Conservation (phyloP, 2,888 invertebrate genomes). For the Agrenia bidenticulata region DNA sequence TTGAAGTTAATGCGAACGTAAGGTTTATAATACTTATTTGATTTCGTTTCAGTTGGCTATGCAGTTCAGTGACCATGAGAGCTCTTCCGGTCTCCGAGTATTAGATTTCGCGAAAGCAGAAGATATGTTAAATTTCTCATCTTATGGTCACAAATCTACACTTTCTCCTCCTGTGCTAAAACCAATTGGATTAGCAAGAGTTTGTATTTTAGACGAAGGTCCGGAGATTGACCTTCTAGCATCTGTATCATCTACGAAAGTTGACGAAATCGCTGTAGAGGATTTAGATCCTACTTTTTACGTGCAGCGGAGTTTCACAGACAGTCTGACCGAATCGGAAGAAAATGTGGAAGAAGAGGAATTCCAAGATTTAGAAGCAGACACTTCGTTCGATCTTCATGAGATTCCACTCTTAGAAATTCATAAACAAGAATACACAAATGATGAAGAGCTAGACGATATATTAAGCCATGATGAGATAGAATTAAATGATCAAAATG, state of each 20-base stretch:
- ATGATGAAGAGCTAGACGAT: neutral
- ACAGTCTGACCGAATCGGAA: too few species aligned
- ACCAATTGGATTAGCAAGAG: constrained; percentile 25
- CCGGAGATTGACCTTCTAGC: constrained; percentile 37
- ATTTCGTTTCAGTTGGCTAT: constrained; percentile 36
- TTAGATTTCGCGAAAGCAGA: constrained; percentile 43
- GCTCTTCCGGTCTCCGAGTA: constrained; percentile 30
- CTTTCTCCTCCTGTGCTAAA: constrained; percentile 17
- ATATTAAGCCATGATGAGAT: too few species aligned
- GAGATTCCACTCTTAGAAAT: too few species aligned
- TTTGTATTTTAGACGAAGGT: constrained; percentile 37
- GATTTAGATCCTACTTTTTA: constrained; percentile 20
- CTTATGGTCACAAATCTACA: constrained; percentile 28
- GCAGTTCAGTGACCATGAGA: constrained; percentile 43
- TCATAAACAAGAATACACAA: neutral
- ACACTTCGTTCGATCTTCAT: too few species aligned
- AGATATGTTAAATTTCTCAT: constrained; percentile 26
- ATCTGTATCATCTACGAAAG: constrained; percentile 19
- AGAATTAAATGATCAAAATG: too few species aligned
- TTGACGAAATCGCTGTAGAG: constrained; percentile 23
- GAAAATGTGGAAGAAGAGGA: too few species aligned
- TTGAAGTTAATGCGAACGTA: neutral
- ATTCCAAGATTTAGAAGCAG: too few species aligned
- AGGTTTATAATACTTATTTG: neutral
- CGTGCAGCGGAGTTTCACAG: constrained; percentile 27